A percentile compares a stretch with the other conserved stretches of the same genome.
These are phyloP conservation scores for Colletes collaris DNA, from an alignment of 2,888 invertebrate species.

Conservation along the genomic window DNA sequence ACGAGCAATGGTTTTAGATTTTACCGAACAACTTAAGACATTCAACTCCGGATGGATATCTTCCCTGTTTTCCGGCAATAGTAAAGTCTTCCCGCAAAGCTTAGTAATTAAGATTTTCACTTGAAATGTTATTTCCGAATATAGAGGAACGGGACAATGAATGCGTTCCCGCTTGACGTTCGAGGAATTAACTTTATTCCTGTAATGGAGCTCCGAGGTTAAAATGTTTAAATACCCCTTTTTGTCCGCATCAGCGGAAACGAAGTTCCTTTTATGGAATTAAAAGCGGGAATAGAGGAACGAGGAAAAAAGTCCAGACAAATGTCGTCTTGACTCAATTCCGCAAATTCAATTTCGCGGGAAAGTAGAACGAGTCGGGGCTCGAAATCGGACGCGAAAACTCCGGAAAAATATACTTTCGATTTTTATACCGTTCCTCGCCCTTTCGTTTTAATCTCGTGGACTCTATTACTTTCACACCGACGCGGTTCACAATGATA, in stretches of 20 bases:
- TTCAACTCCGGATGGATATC: not conserved
- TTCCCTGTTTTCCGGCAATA: no score
- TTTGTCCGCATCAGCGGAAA: slow-evolving; percentile 25
- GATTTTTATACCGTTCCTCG: not conserved
- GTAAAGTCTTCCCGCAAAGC: no score
- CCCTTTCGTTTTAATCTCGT: not conserved
- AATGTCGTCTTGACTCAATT: slow-evolving; percentile 39
- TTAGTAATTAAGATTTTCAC: no score
- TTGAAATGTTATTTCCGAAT: slow-evolving; percentile 9
- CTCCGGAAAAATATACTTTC: slow-evolving; percentile 10
- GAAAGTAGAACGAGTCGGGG: slow-evolving; percentile 9
- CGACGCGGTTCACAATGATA: no score
- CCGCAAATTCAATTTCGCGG: slow-evolving; percentile 34
- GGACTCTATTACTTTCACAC: no score
- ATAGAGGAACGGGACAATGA: not conserved
- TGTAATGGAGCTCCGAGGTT: slow-evolving; percentile 14
- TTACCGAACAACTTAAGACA: not conserved
- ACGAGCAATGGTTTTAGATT: no score
- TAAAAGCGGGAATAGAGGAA: slow-evolving; percentile 30
- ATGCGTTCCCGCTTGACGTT: slow-evolving; percentile 1
- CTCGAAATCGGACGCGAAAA: slow-evolving; percentile 25
- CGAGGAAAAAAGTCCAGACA: slow-evolving; percentile 5
- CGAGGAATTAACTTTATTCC: slow-evolving; percentile 24
- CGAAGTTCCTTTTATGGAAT: slow-evolving; percentile 42
- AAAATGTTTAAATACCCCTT: slow-evolving; percentile 29